phyloP scores from a whole-genome alignment of 30 jellyfish, hydroid and myxozoan species.

The Hydra vulgaris region DNA sequence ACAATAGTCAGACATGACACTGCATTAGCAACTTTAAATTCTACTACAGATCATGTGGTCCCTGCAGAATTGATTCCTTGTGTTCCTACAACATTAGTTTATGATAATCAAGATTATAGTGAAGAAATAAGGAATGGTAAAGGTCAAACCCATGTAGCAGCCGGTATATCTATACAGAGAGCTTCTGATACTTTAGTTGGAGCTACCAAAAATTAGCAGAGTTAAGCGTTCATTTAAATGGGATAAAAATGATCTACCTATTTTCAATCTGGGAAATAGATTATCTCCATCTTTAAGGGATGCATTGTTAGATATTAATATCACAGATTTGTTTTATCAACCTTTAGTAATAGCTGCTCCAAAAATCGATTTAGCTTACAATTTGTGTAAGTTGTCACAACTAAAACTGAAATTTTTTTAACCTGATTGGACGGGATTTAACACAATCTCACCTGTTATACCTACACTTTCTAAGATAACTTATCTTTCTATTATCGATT shows the following conservation, averaged over 20 bases:
- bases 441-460: slow-evolving; percentile 20
- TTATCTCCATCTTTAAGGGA: neutral
- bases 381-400: slow-evolving; percentile 5
- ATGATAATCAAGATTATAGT: slow-evolving; percentile 35
- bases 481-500: slow-evolving; percentile 48
- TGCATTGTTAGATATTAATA: slow-evolving; percentile 10
- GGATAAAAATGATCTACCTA: neutral
- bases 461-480: slow-evolving; percentile 25
- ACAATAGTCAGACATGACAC: slow-evolving; percentile 34
- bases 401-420: slow-evolving; percentile 6
- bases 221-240: neutral
- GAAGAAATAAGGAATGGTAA: slow-evolving; percentile 47
- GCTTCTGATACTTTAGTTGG: neutral
- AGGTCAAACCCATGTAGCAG: slow-evolving; percentile 49
- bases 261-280: slow-evolving; percentile 8
- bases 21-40: slow-evolving; percentile 1
- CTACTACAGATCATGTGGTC: neutral
- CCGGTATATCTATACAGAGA: slow-evolving; percentile 18
- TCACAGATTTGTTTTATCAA: slow-evolving; percentile 3
- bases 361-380: slow-evolving; percentile 9
- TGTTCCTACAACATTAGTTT: slow-evolving; percentile 28
- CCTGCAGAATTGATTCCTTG: slow-evolving; percentile 8
- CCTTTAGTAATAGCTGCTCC: slow-evolving; percentile 10
- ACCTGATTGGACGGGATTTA: slow-evolving; percentile 63
- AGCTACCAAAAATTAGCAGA: neutral